Conservation (phyloP, 2,888 invertebrate species). For the Sarcophaga rosellei region DNA sequence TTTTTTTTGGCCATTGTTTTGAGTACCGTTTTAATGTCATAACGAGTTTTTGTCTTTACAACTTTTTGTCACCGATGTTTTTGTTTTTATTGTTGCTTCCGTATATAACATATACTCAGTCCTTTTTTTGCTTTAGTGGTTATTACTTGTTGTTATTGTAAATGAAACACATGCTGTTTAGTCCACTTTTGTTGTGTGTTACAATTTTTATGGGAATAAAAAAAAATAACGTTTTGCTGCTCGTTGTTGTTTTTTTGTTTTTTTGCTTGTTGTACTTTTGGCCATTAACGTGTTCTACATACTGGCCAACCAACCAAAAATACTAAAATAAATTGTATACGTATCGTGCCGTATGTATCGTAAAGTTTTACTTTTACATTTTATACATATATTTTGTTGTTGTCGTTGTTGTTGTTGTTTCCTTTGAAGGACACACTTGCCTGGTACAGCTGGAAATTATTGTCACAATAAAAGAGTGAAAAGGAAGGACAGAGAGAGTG, state of each 20-base stretch:
- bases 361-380: slow-evolving; percentile 8
- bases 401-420: no score
- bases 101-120: no score
- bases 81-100: background rate
- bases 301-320: background rate
- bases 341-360: background rate
- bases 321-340: slow-evolving; percentile 23
- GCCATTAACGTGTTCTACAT: slow-evolving; percentile 19
- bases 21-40: slow-evolving; percentile 64
- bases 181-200: slow-evolving; percentile 29
- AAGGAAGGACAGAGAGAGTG: no score
- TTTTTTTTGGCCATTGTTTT: slow-evolving; percentile 57
- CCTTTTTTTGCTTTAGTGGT: background rate
- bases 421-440: slow-evolving; percentile 40
- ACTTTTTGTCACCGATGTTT: slow-evolving; percentile 33
- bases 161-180: slow-evolving; percentile 59
- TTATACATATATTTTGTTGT: background rate
- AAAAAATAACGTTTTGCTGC: background rate
- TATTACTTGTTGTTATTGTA: slow-evolving; percentile 40
- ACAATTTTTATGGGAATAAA: slow-evolving; percentile 44
- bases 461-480: slow-evolving; percentile 20
- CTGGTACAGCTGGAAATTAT: slow-evolving; percentile 55
- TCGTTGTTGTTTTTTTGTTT: background rate
- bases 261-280: background rate
- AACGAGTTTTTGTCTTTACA: slow-evolving; percentile 64